A percentile compares a stretch with the other conserved stretches of the same genome.
Conservation (phyloP, 2,113 vertebrate genomes). For the Psilopogon haemacephalus region DNA sequence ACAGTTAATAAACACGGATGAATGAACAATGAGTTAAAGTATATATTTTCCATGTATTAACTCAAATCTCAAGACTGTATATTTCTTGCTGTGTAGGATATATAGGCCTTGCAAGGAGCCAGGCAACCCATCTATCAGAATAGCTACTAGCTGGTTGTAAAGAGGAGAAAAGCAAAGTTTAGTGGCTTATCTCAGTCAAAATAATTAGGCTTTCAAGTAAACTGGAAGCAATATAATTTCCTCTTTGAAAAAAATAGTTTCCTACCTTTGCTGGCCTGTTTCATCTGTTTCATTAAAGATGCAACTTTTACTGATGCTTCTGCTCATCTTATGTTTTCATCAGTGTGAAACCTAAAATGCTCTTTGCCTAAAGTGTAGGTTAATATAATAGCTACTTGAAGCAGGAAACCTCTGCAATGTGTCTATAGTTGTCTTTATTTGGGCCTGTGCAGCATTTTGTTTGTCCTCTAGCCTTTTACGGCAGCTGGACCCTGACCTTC, state of each 20-base stretch:
- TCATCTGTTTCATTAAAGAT: conserved; percentile 79
- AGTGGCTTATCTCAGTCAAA: conserved; percentile 48
- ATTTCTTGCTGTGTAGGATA: conserved; percentile 47
- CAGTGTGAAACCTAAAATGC: conserved; percentile 73
- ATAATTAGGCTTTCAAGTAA: conserved; percentile 67
- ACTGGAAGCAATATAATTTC: conserved; percentile 60
- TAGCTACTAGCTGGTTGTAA: conserved; percentile 30
- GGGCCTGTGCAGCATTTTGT: conserved; percentile 89
- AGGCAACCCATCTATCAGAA: conserved; percentile 48
- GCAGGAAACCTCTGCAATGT: conserved; percentile 74
- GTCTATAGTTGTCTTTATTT: conserved; percentile 86
- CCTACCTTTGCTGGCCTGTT: conserved; percentile 83
- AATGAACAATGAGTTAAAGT: neutral
- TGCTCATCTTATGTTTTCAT: conserved; percentile 77
- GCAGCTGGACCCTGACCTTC: conserved; percentile 98
- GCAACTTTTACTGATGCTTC: conserved; percentile 77
- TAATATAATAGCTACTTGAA: conserved; percentile 75
- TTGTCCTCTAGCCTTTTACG: conserved; percentile 88
- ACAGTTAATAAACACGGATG: neutral
- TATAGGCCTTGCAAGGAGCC: conserved; percentile 54
- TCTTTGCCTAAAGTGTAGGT: conserved; percentile 76
- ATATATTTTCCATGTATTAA: neutral
- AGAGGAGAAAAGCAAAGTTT: conserved; percentile 39
- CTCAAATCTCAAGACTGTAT: conserved; percentile 6
- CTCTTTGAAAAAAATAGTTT: conserved; percentile 57